Base-by-base conservation (phyloP, 2,888 invertebrate species). In the Laspeyria flexula region DNA sequence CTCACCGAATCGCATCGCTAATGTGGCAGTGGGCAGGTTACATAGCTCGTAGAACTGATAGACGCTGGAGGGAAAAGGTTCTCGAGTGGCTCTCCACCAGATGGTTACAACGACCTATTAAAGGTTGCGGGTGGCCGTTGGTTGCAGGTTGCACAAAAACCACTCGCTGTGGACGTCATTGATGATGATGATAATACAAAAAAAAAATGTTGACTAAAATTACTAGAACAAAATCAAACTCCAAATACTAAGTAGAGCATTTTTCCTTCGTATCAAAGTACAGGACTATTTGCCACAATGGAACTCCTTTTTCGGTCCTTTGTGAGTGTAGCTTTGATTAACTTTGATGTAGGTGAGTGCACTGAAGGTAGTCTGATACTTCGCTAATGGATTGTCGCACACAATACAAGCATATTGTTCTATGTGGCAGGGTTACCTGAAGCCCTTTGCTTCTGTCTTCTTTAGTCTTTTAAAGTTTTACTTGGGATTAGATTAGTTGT, bases 321-420 rank as follows among this genome's bases (percentile, higher is more conserved):
- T 90, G 90, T 90, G 86, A 75, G 73, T 72, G 79, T 76, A 80
- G 81, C 85, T 90, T 87, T 92, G 92, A 93, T 93, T 93, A 92
- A 90, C 92, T 93, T 91, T 91, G 91, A 92, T 92, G 84, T 91
- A 87, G 88, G 88, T 86, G 86, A 88, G 88, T 88, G 83, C 82
- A 72, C 50, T 47, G 65, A 63, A 73, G 70, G 72, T 74, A 60
- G 52, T 47, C 35, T 50, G 37, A 37, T 60, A 51, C 43, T 49
- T 18, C 41, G 41, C 81, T 90, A 90, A 90, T 90, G 89, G 88
- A 90, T 90, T 88, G 85, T 85, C 62, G 58, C 61, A 60, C 64
- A 71, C 71, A 71, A 60, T 63, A 71, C 71, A 71, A 59, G 54
- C 46, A 34, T 39, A 34, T 53, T 64, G 65, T 66, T 61, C 67